Evolutionary conservation across 92 coral and sea anemone species (phyloP).

Genomic region (Scolanthus callimorphus): DNA sequence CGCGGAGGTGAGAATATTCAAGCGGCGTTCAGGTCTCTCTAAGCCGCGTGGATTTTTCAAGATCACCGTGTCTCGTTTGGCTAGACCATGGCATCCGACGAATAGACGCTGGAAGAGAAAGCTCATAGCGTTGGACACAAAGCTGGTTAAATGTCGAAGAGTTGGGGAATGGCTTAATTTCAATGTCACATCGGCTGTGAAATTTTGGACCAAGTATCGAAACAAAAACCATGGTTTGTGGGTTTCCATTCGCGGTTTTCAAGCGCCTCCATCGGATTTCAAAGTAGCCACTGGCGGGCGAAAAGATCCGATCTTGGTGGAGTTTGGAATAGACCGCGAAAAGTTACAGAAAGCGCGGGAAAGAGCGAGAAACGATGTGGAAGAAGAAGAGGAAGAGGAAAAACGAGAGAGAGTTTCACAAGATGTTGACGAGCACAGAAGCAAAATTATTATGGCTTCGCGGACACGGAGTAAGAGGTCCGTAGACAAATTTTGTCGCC

Average conservation of each 20-base stretch:
- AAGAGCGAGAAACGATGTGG: conserved; percentile 18
- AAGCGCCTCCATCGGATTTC: conserved; percentile 69
- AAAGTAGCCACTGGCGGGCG: conserved; percentile 84
- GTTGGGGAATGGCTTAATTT: conserved; percentile 91
- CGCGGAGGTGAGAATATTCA: conserved; percentile 81
- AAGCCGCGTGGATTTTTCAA: conserved; percentile 53
- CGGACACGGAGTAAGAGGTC: conserved; percentile 52
- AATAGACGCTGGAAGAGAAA: conserved; percentile 68
- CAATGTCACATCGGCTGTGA: conserved; percentile 78
- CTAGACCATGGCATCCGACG: conserved; percentile 39
- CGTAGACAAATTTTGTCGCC: conserved; percentile 39
- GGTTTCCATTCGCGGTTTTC: conserved; percentile 64
- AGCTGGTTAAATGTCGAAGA: conserved; percentile 63
- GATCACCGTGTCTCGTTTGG: conserved; percentile 65
- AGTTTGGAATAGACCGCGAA: conserved; percentile 54
- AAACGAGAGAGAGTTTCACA: conserved; percentile 3
- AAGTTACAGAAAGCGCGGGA: conserved; percentile 31
- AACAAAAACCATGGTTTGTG: conserved; percentile 72
- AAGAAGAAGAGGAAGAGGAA: conserved; percentile 3
- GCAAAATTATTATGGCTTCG: conserved; percentile 7
- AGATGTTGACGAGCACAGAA: neutral
- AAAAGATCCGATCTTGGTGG: conserved; percentile 85
- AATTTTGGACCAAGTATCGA: conserved; percentile 69
- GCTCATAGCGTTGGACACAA: conserved; percentile 36
- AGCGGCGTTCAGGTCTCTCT: conserved; percentile 76